Evolutionary conservation across 2,113 vertebrate genomes (phyloP), one percentile per base, ranked within the genome.

Genomic region (Leptobrachium leishanense): DNA sequence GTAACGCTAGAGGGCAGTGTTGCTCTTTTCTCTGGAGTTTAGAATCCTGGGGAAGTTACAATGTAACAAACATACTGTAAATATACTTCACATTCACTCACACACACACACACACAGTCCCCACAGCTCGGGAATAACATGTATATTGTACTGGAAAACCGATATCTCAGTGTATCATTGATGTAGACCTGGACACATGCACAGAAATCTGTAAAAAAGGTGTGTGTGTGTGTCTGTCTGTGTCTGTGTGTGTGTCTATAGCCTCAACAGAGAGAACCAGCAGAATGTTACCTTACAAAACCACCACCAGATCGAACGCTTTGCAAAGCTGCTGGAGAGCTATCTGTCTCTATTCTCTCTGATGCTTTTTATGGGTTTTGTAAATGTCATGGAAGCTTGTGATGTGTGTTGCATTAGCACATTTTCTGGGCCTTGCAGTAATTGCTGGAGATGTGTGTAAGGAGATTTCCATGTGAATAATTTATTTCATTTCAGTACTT

Each of bases 1-100:
- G 3, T 44, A 57, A 66, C 77, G 67, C 77, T 79, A 72, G 77
- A 57, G 77, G 77, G 54, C 77, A 73, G 31, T 79, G 55, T 79
- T 72, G 46, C 44, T 72, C 77, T 73, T 79, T 50, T 55, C 20
- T 5, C 43, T 43, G 63, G 10, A 43, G 55, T 77, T 2, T 62
- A 43, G 50, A 59, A 69, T 57, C 9, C 39, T 5, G 46, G 46
- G 4, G 46, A 50, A 50, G 46, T 50, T 44, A 68, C 31, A 54
- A 40, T 15, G 57, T 63, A 68, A 76, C 31, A 46, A 41, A 55
- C 54, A 76, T 64, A 67, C 63, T 44, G 53, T 20, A 44, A 69
- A 62, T 31, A 59, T 65, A 31, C 20, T 31, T 31, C 20, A 31
- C 20, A 31, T 31, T 31, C 20, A 31, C 20, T 31, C 20, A 1